These are phyloP conservation scores for Aurelia sp. DNA, from an alignment of 30 jellyfish, hydroid and myxozoan genomes.

Conservation along the genomic window DNA sequence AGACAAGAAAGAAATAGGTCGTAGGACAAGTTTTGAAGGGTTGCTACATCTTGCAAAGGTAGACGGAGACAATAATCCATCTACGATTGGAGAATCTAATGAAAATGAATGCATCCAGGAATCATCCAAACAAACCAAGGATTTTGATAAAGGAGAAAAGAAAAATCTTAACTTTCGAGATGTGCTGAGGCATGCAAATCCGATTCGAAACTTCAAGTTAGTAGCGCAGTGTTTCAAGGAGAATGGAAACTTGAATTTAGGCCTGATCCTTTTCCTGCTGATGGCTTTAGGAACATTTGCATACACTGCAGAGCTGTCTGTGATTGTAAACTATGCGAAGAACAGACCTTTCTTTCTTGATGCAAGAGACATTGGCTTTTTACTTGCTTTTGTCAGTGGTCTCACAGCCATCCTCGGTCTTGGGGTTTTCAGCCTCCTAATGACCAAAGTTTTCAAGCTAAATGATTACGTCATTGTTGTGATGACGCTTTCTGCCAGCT, in stretches of 20 bases:
- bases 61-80: no score
- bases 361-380: background rate
- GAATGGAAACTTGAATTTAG: background rate
- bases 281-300: background rate
- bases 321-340: conserved; percentile 2
- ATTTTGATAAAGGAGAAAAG: no score
- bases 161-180: background rate
- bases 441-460: background rate
- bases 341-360: conserved; percentile 14
- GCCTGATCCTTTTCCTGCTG: background rate
- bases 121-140: no score
- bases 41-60: no score
- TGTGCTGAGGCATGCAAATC: background rate
- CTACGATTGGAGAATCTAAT: no score
- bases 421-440: background rate
- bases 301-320: conserved; percentile 1
- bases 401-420: conserved; percentile 12
- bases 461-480: background rate
- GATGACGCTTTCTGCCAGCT: background rate
- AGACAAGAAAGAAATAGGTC: no score
- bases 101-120: no score
- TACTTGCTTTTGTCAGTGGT: conserved; percentile 10
- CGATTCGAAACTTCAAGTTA: background rate
- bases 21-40: no score
- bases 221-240: background rate